Conservation (phyloP, 2,113 vertebrate species). For the Micronisus gabar region DNA sequence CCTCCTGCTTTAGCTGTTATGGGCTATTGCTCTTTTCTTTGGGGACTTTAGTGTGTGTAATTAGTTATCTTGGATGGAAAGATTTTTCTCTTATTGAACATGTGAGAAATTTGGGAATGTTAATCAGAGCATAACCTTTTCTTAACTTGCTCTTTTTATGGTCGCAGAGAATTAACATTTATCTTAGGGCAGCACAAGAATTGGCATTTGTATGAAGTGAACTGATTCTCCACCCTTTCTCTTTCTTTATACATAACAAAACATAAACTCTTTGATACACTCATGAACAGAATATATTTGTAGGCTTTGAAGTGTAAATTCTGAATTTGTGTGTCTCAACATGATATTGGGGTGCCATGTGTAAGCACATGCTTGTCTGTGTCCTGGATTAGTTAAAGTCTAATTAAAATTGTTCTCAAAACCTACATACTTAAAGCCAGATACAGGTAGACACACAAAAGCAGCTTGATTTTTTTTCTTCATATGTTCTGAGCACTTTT, state of each 20-base stretch:
- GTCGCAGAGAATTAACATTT: background rate
- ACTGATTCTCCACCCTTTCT: background rate
- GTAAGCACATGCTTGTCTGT: fast-evolving
- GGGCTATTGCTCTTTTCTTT: background rate
- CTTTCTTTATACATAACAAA: background rate
- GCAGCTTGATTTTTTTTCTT: background rate
- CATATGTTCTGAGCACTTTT: background rate
- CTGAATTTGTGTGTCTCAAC: background rate
- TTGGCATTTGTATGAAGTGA: background rate
- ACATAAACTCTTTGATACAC: background rate
- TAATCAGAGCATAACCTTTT: conserved; percentile 37
- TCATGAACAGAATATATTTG: background rate
- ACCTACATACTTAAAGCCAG: background rate
- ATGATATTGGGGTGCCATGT: fast-evolving
- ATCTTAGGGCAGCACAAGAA: background rate
- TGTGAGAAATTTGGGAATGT: conserved; percentile 3
- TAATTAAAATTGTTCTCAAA: background rate
- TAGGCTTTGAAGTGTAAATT: conserved; percentile 24
- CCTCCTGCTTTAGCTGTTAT: background rate
- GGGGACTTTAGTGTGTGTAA: background rate
- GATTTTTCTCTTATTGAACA: background rate
- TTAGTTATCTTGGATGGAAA: background rate
- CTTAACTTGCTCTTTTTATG: background rate
- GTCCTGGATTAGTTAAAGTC: background rate
- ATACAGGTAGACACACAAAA: background rate